Evolutionary conservation across 2,797 vertebrate genomes (phyloP).

Genomic region (Ammospiza maritima): DNA sequence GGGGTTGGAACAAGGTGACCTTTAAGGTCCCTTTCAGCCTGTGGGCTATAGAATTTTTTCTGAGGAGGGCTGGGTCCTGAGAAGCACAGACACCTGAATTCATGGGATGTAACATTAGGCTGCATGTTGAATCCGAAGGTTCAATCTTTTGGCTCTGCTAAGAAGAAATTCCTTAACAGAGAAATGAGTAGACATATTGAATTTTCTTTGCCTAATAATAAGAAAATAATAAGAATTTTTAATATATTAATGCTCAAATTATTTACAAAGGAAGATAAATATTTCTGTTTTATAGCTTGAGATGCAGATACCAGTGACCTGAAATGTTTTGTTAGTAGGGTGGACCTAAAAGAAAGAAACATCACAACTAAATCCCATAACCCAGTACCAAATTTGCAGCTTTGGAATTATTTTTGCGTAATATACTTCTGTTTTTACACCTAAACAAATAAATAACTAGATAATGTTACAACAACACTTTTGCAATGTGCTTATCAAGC

Average conservation of each 20-base stretch:
- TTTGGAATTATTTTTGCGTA: not conserved
- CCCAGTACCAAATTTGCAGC: not conserved
- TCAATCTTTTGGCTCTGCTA: not conserved
- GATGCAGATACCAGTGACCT: not conserved
- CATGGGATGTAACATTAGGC: rapidly evolving
- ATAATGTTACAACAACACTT: not conserved
- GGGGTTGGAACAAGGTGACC: not conserved
- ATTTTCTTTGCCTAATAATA: not conserved
- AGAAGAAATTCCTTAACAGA: not conserved
- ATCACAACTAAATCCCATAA: not conserved
- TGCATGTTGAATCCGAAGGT: not conserved
- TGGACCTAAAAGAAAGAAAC: not conserved
- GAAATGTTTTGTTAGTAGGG: not conserved
- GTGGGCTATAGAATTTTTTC: not conserved
- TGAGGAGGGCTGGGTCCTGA: not conserved
- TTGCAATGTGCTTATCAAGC: not conserved
- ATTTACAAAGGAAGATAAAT: not conserved
- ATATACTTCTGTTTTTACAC: not conserved
- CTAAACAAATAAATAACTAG: not conserved
- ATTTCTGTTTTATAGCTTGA: not conserved
- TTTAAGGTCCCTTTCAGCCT: not conserved
- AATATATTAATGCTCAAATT: not conserved
- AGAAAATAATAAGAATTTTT: not conserved
- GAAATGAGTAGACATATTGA: not conserved
- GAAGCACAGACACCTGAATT: not conserved